Evolutionary conservation across 2,797 vertebrate species (phyloP).

Genomic region (Kryptolebias ocellatus): DNA sequence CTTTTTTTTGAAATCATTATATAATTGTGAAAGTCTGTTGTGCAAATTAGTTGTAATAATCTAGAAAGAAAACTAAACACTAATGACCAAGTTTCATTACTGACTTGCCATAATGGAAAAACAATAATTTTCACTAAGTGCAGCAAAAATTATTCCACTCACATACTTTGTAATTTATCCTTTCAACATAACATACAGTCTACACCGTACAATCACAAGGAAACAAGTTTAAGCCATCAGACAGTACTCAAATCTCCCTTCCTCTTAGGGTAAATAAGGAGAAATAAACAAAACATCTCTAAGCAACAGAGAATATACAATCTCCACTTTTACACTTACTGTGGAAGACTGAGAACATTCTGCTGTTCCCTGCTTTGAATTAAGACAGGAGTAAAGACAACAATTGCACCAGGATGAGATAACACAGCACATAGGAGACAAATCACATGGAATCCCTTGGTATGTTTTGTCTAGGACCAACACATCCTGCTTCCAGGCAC

Average conservation of each 20-base stretch:
- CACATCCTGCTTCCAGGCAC: constrained; percentile 68
- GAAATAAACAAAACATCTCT: constrained; percentile 34
- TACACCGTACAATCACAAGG: not conserved
- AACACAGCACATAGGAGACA: constrained; percentile 58
- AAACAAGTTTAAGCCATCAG: not conserved
- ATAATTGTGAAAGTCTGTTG: too few relatives aligned
- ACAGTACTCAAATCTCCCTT: not conserved
- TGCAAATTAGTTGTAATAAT: not conserved
- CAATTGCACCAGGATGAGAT: constrained; percentile 67
- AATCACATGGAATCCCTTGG: constrained; percentile 67
- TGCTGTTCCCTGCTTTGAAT: constrained; percentile 45
- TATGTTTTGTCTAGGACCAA: constrained; percentile 72
- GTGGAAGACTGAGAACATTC: constrained; percentile 22
- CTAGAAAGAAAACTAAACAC: not conserved
- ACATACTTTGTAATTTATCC: not conserved
- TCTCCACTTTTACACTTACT: constrained; percentile 3
- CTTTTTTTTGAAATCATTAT: not conserved
- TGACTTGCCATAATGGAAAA: too few relatives aligned
- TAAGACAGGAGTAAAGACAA: constrained; percentile 57
- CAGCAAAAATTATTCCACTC: not conserved
- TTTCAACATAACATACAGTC: not conserved
- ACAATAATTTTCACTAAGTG: not conserved
- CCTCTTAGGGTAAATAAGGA: constrained; percentile 14
- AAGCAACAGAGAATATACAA: constrained; percentile 16
- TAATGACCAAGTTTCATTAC: not conserved